Percentiles rank a stretch among this genome's conserved stretches.
Evolutionary conservation across 2,888 invertebrate genomes (phyloP).

Genomic region (Pogonocherus hispidulus): DNA sequence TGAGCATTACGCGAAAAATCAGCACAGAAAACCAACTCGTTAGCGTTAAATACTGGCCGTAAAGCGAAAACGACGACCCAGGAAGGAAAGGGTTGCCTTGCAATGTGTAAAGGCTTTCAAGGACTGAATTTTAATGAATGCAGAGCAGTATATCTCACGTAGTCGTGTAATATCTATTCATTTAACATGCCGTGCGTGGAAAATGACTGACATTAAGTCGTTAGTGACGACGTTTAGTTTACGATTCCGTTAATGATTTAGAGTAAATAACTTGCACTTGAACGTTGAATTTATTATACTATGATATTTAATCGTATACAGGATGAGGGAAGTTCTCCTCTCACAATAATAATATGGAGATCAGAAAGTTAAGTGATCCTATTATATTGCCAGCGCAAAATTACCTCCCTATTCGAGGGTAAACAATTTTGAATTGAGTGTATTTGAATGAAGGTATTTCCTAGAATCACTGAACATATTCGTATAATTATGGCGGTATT

Average conservation of each 20-base stretch:
- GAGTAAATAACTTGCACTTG: no score
- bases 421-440: no score
- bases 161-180: conserved; percentile 43
- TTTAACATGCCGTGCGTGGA: conserved; percentile 20
- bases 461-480: no score
- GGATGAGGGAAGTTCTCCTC: no score
- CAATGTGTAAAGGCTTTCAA: conserved; percentile 34
- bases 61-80: conserved; percentile 12
- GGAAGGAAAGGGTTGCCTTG: conserved; percentile 30
- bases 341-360: no score
- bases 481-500: no score
- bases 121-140: conserved; percentile 48
- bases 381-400: no score
- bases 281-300: no score
- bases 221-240: conserved; percentile 15
- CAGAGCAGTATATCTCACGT: conserved; percentile 38
- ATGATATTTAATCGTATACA: no score
- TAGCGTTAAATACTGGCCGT: conserved; percentile 26
- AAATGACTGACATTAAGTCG: conserved; percentile 13
- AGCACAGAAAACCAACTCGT: conserved; percentile 28
- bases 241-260: conserved; percentile 7
- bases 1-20: conserved; percentile 32
- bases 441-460: no score
- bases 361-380: no score
- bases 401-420: no score